phyloP scores from a whole-genome alignment of 2,888 invertebrate species.

The Cryptocephalus primarius region DNA sequence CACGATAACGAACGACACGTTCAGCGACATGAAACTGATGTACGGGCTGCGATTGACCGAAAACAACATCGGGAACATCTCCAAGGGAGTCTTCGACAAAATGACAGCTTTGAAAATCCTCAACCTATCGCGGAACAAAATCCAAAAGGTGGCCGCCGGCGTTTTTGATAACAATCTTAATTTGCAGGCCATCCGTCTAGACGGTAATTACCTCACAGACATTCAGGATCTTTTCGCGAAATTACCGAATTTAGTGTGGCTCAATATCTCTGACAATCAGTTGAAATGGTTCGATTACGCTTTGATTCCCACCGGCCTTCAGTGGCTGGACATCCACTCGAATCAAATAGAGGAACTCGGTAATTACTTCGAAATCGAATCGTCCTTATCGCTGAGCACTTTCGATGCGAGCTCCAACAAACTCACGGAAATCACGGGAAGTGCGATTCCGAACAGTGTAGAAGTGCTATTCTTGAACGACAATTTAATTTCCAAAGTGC shows the following conservation, averaged over 20 bases:
- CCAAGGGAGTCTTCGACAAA: slow-evolving; percentile 68
- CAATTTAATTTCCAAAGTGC: slow-evolving; percentile 71
- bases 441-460: slow-evolving; percentile 73
- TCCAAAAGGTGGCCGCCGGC: slow-evolving; percentile 65
- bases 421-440: slow-evolving; percentile 70
- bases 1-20: slow-evolving; percentile 66
- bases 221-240: slow-evolving; percentile 71
- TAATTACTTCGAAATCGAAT: slow-evolving; percentile 76
- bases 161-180: slow-evolving; percentile 68
- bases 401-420: slow-evolving; percentile 76
- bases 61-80: slow-evolving; percentile 71
- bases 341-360: slow-evolving; percentile 75
- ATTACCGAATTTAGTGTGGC: slow-evolving; percentile 70
- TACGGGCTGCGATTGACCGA: slow-evolving; percentile 73
- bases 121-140: slow-evolving; percentile 74
- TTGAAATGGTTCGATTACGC: slow-evolving; percentile 78
- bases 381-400: slow-evolving; percentile 63
- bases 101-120: slow-evolving; percentile 70
- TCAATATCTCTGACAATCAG: slow-evolving; percentile 78
- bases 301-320: slow-evolving; percentile 70
- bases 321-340: slow-evolving; percentile 76
- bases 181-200: slow-evolving; percentile 69
- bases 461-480: slow-evolving; percentile 69
- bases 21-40: slow-evolving; percentile 68
- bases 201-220: slow-evolving; percentile 70